These are phyloP conservation scores for Mamestra brassicae DNA, from an alignment of 2,888 invertebrate genomes.

Conservation along the genomic window DNA sequence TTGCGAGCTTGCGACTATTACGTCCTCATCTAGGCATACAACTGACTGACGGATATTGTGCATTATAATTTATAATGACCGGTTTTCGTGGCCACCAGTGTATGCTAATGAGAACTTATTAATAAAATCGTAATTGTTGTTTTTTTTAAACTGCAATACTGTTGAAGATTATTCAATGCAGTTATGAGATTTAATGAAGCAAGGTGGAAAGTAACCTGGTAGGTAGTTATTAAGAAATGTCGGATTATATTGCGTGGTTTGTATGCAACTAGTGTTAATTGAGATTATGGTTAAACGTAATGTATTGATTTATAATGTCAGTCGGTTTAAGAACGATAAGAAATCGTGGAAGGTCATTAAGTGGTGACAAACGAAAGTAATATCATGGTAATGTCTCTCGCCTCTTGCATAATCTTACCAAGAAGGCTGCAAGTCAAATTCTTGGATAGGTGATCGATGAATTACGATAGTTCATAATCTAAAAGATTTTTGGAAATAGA, in stretches of 20 bases:
- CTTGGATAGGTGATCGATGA: neutral
- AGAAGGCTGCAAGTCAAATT: neutral
- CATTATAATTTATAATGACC: constrained; percentile 48
- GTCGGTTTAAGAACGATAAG: neutral
- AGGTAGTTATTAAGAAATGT: constrained; percentile 62
- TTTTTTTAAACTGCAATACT: constrained; percentile 50
- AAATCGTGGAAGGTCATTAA: neutral
- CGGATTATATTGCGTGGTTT: constrained; percentile 44
- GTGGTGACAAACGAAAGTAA: neutral
- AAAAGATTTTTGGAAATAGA: no score
- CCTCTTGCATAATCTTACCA: neutral
- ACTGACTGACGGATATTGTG: constrained; percentile 49
- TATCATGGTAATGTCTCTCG: neutral
- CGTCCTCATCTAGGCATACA: constrained; percentile 36
- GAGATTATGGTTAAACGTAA: constrained; percentile 18
- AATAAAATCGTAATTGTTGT: constrained; percentile 60
- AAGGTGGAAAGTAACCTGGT: constrained; percentile 56
- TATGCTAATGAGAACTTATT: constrained; percentile 58
- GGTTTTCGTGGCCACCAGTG: constrained; percentile 52
- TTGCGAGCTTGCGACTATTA: constrained; percentile 30
- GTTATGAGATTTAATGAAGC: constrained; percentile 67
- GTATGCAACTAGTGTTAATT: constrained; percentile 40
- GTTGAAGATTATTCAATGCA: constrained; percentile 66
- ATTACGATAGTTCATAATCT: no score
- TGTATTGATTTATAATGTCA: constrained; percentile 18